phyloP scores from a whole-genome alignment of 2,797 vertebrate species.

The Coranthus polyacanthus region DNA sequence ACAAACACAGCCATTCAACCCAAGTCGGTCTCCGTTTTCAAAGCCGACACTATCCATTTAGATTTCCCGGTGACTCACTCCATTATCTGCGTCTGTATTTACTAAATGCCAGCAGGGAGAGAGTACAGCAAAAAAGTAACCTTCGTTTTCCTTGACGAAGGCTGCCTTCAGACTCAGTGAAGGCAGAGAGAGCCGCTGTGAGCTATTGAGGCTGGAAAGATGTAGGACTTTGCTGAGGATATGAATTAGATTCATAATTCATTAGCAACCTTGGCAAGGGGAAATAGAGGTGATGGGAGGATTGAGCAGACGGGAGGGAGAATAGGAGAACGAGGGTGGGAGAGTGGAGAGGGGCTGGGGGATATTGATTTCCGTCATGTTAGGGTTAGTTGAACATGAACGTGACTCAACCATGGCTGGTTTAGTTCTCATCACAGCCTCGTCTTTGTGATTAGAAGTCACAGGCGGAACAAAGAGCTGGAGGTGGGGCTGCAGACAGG shows the following conservation, averaged over 20 bases:
- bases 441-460: conserved; percentile 43
- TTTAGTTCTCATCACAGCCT: conserved; percentile 33
- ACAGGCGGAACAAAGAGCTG: conserved; percentile 27
- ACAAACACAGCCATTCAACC: conserved; percentile 11
- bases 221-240: conserved; percentile 35
- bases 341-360: not conserved
- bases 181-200: not conserved
- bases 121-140: conserved; percentile 39
- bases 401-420: conserved; percentile 27
- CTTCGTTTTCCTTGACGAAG: conserved; percentile 36
- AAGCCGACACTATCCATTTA: conserved; percentile 25
- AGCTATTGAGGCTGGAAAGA: conserved; percentile 25
- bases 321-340: not conserved
- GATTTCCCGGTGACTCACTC: conserved; percentile 33
- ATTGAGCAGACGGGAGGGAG: conserved; percentile 14
- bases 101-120: conserved; percentile 22
- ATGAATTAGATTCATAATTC: conserved; percentile 65
- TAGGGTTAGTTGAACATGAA: conserved; percentile 43
- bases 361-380: conserved; percentile 56
- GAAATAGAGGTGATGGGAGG: conserved; percentile 23
- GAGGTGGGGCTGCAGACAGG: conserved; percentile 13
- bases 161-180: not conserved
- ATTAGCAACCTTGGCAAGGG: conserved; percentile 60
- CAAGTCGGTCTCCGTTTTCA: conserved; percentile 2
- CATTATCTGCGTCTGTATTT: conserved; percentile 38